These are phyloP conservation scores for Lophius americanus DNA, from an alignment of 2,797 vertebrate genomes.

Conservation along the genomic window DNA sequence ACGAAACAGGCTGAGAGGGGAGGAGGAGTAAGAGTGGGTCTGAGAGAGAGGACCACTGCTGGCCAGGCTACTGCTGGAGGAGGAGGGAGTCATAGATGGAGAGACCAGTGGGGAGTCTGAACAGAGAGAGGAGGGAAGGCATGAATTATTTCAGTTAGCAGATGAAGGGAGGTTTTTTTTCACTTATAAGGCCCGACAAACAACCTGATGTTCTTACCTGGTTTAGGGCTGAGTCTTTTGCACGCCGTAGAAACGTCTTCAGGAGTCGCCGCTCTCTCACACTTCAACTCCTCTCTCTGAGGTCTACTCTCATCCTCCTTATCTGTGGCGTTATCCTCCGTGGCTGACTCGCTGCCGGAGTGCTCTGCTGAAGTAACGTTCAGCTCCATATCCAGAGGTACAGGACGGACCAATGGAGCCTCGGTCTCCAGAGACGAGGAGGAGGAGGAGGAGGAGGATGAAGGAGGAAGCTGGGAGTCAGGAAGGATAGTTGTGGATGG, in stretches of 20 bases:
- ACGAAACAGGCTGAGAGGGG: conserved; percentile 96
- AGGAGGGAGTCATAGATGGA: conserved; percentile 82
- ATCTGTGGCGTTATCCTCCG: conserved; percentile 89
- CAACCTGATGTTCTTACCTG: conserved; percentile 78
- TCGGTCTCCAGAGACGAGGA: conserved; percentile 82
- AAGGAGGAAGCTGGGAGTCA: conserved; percentile 81
- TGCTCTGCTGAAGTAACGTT: conserved; percentile 94
- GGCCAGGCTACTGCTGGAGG: conserved; percentile 81
- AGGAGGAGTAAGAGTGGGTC: conserved; percentile 93
- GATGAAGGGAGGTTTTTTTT: not conserved
- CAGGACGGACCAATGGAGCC: conserved; percentile 64
- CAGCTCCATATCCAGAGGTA: conserved; percentile 86
- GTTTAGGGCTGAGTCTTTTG: conserved; percentile 93
- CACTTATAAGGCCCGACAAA: no score
- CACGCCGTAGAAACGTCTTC: conserved; percentile 83
- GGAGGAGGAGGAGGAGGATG: conserved; percentile 76
- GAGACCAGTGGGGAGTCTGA: conserved; percentile 76
- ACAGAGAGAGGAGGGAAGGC: conserved; percentile 5
- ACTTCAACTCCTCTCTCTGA: conserved; percentile 85
- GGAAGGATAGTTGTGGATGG: conserved; percentile 70
- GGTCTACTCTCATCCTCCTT: conserved; percentile 89
- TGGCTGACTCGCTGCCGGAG: conserved; percentile 91
- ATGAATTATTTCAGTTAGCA: not conserved
- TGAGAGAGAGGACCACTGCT: conserved; percentile 79
- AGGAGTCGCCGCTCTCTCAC: conserved; percentile 85